Evolutionary conservation across 2,888 invertebrate species (phyloP).

Genomic region (Stramonita haemastoma): DNA sequence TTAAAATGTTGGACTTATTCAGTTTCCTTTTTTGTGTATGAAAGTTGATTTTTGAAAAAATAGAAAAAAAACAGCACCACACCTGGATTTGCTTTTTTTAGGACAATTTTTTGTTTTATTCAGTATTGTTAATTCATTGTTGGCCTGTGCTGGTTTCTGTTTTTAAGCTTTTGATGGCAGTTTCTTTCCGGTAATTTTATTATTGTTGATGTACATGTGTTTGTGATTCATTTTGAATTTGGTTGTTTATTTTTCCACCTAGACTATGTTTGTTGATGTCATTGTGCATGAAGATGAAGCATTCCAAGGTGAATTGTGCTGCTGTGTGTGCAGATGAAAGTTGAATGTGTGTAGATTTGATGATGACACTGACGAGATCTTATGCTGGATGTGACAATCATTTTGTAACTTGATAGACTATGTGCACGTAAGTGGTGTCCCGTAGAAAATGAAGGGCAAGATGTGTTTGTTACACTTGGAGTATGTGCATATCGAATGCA

Average conservation of each 20-base stretch:
- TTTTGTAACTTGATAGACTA: not conserved
- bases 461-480: not conserved
- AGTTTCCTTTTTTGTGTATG: too few relatives aligned
- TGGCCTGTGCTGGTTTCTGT: too few relatives aligned
- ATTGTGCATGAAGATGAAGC: not conserved
- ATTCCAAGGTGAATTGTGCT: not conserved
- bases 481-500: too few relatives aligned
- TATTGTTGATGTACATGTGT: too few relatives aligned
- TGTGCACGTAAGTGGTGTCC: not conserved
- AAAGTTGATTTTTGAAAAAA: too few relatives aligned
- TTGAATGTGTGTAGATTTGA: not conserved
- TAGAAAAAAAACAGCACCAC: too few relatives aligned
- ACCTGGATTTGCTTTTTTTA: too few relatives aligned
- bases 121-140: too few relatives aligned
- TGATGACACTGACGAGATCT: not conserved
- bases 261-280: not conserved
- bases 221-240: not conserved
- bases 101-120: too few relatives aligned
- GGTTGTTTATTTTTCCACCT: not conserved
- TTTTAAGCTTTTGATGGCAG: too few relatives aligned
- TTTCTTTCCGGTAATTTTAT: too few relatives aligned
- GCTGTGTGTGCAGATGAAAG: not conserved
- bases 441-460: not conserved
- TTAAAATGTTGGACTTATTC: too few relatives aligned
- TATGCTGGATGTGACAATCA: constrained; percentile 20